Conservation (phyloP, 2,888 invertebrate species). For the Drosophila barbarae region DNA sequence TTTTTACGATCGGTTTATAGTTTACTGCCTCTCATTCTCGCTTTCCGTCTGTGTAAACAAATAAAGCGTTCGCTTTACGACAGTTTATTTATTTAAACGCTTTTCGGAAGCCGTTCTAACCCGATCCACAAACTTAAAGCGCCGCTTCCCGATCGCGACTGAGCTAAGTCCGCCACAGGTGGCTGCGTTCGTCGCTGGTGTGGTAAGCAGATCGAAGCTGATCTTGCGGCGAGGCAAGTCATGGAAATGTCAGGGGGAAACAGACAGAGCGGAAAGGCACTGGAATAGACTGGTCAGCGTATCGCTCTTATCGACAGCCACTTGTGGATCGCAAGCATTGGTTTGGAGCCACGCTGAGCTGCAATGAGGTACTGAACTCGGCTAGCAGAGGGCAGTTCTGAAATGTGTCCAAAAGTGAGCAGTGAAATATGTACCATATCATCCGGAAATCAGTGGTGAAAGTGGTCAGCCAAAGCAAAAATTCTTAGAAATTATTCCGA, state of each 20-base stretch:
- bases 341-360: slow-evolving; percentile 39
- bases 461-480: neutral
- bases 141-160: slow-evolving; percentile 55
- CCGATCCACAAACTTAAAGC: slow-evolving; percentile 50
- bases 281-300: slow-evolving; percentile 36
- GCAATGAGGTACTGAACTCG: neutral
- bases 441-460: neutral
- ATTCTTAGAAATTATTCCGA: neutral
- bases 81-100: neutral
- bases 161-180: slow-evolving; percentile 38
- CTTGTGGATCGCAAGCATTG: slow-evolving; percentile 62
- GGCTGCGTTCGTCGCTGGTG: slow-evolving; percentile 37
- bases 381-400: neutral
- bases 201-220: slow-evolving; percentile 59
- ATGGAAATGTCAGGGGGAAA: neutral
- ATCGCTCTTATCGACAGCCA: slow-evolving; percentile 9
- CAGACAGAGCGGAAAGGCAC: neutral
- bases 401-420: slow-evolving; percentile 3
- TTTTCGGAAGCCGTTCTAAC: slow-evolving; percentile 7
- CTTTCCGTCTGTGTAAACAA: slow-evolving; percentile 4
- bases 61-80: slow-evolving; percentile 5
- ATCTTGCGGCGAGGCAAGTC: slow-evolving; percentile 5
- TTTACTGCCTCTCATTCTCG: slow-evolving; percentile 6
- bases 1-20: neutral
- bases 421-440: neutral